Evolutionary conservation across 2,888 invertebrate genomes (phyloP).

Genomic region (Atherix ibis): DNA sequence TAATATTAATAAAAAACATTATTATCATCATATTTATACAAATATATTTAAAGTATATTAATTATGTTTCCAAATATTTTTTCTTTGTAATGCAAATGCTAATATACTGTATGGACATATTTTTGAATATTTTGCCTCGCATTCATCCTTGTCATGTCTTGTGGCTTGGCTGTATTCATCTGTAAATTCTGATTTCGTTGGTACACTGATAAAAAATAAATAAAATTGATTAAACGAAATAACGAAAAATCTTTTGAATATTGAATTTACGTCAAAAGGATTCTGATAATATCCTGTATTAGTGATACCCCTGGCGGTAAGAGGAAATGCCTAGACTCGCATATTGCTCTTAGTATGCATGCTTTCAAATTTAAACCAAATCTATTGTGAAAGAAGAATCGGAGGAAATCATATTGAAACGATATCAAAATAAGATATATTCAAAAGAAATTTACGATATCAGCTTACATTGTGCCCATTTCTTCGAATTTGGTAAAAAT

Average conservation of each 20-base stretch:
- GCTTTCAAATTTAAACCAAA: conserved; percentile 21
- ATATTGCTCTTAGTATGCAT: conserved; percentile 50
- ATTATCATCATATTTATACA: no score
- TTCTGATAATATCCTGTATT: conserved; percentile 47
- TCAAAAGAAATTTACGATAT: no score
- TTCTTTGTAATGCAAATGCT: no score
- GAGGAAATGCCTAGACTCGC: conserved; percentile 45
- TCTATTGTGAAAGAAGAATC: conserved; percentile 15
- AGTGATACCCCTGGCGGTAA: conserved; percentile 48
- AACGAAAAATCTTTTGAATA: not conserved
- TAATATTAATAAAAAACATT: no score
- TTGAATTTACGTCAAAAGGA: conserved; percentile 44
- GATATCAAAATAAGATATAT: no score
- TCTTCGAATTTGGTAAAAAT: conserved; percentile 22
- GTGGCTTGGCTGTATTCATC: not conserved
- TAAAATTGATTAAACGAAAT: not conserved
- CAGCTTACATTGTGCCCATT: conserved; percentile 21
- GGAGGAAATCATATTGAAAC: no score
- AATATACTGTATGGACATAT: not conserved
- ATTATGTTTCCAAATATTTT: no score
- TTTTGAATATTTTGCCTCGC: not conserved
- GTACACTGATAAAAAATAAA: not conserved
- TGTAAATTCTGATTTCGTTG: not conserved
- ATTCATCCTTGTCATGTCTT: not conserved
- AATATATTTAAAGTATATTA: no score